Conservation (phyloP, 1,140 invertebrate species). For the Scaptodrosophila lebanonensis region DNA sequence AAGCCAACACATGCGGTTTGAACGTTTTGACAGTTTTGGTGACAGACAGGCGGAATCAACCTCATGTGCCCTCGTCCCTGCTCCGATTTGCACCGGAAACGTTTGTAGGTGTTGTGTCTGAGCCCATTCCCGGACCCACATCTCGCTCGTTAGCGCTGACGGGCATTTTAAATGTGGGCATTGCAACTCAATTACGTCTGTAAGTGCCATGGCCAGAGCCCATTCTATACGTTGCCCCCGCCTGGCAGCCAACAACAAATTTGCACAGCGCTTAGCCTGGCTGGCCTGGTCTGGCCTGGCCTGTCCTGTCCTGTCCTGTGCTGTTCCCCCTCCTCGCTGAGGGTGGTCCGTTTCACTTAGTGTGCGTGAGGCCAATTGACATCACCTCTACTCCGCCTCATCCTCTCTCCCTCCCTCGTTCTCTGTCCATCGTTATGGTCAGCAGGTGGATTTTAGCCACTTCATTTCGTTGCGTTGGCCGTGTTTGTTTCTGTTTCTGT, state of each 20-base stretch:
- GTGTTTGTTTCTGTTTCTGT: too few relatives aligned
- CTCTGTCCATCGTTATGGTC: conserved; percentile 7
- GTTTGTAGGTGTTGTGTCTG: too few relatives aligned
- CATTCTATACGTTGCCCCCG: conserved; percentile 8
- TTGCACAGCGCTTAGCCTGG: too few relatives aligned
- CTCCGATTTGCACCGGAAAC: too few relatives aligned
- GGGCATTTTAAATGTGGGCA: conserved; percentile 67
- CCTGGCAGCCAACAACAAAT: neutral
- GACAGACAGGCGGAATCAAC: too few relatives aligned
- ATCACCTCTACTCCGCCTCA: conserved; percentile 2
- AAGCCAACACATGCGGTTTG: too few relatives aligned
- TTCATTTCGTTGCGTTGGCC: conserved; percentile 20
- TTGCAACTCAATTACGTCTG: conserved; percentile 67
- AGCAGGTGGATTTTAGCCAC: conserved; percentile 51
- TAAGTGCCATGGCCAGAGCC: conserved; percentile 21
- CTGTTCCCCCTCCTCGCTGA: too few relatives aligned
- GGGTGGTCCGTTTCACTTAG: too few relatives aligned
- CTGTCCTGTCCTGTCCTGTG: too few relatives aligned
- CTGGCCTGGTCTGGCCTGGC: neutral
- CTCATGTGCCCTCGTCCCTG: conserved; percentile 3
- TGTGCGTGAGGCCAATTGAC: conserved; percentile 55
- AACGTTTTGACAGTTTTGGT: too few relatives aligned
- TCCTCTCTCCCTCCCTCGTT: conserved; percentile 10
- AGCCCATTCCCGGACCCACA: conserved; percentile 8
- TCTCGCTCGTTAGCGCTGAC: conserved; percentile 51